Percentiles rank a stretch among this genome's conserved stretches.
Evolutionary conservation across 1,140 invertebrate genomes (phyloP).

Genomic region (Myzus persicae): DNA sequence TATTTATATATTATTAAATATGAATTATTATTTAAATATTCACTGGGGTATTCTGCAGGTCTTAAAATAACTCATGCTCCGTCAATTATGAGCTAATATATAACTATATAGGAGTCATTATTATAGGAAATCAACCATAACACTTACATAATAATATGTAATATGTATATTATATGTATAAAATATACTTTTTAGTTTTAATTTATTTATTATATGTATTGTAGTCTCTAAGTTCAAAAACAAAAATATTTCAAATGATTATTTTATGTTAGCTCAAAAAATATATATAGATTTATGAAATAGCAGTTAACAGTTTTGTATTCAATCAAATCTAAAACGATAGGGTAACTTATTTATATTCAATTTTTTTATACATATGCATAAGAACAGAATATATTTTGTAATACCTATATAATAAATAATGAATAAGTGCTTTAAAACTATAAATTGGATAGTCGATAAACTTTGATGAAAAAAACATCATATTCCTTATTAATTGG

Average conservation of each 20-base stretch:
- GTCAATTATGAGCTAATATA: background rate
- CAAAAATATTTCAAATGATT: background rate
- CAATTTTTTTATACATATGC: too few relatives aligned
- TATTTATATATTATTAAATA: background rate
- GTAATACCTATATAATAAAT: too few relatives aligned
- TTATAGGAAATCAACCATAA: background rate
- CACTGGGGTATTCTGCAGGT: background rate
- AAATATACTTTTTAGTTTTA: background rate
- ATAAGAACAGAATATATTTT: too few relatives aligned
- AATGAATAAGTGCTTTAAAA: background rate
- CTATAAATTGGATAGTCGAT: background rate
- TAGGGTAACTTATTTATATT: too few relatives aligned
- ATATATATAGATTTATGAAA: background rate
- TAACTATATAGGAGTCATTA: background rate
- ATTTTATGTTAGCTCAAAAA: background rate
- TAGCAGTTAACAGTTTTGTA: background rate
- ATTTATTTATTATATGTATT: background rate
- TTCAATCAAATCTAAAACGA: too few relatives aligned
- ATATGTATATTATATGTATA: too few relatives aligned
- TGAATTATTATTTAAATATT: background rate
- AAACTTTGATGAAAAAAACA: background rate
- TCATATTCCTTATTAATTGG: background rate
- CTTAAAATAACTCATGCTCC: slow-evolving; percentile 5
- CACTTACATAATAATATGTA: background rate
- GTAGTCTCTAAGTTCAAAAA: background rate